A percentile compares a stretch with the other conserved stretches of the same genome.
Evolutionary conservation across 1,140 invertebrate species (phyloP).

Genomic region (Patella vulgata): DNA sequence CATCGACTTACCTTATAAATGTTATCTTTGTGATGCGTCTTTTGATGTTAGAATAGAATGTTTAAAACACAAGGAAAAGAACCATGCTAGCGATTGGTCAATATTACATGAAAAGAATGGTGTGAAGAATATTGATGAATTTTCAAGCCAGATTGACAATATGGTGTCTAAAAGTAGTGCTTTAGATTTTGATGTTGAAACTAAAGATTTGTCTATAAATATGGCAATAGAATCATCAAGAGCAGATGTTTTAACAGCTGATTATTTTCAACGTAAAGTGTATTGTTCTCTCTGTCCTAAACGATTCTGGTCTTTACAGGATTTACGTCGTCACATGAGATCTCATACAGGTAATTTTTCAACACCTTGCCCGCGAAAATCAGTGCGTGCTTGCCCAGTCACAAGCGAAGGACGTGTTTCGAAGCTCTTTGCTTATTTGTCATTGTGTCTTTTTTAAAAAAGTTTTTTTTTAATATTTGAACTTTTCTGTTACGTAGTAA

Average conservation of each 20-base stretch:
- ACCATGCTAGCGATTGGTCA: constrained; percentile 71
- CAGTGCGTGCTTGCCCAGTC: no score
- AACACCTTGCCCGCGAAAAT: no score
- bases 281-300: constrained; percentile 81
- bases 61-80: constrained; percentile 80
- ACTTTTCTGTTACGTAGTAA: no score
- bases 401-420: no score
- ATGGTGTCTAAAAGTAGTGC: constrained; percentile 35
- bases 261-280: constrained; percentile 89
- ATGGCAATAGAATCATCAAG: background rate
- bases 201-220: constrained; percentile 55
- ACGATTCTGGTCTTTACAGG: constrained; percentile 93
- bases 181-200: constrained; percentile 70
- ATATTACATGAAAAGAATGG: constrained; percentile 57
- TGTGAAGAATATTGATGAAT: constrained; percentile 49
- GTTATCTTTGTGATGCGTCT: constrained; percentile 89
- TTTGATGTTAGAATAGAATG: constrained; percentile 82
- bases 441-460: no score
- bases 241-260: constrained; percentile 71
- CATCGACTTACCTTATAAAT: constrained; percentile 83
- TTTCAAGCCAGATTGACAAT: constrained; percentile 53
- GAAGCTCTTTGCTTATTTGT: no score
- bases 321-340: constrained; percentile 90
- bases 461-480: no score
- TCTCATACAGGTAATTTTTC: constrained; percentile 64